A percentile compares a stretch with the other conserved stretches of the same genome.
phyloP scores from a whole-genome alignment of 2,888 invertebrate genomes.

The Cactoblastis cactorum region DNA sequence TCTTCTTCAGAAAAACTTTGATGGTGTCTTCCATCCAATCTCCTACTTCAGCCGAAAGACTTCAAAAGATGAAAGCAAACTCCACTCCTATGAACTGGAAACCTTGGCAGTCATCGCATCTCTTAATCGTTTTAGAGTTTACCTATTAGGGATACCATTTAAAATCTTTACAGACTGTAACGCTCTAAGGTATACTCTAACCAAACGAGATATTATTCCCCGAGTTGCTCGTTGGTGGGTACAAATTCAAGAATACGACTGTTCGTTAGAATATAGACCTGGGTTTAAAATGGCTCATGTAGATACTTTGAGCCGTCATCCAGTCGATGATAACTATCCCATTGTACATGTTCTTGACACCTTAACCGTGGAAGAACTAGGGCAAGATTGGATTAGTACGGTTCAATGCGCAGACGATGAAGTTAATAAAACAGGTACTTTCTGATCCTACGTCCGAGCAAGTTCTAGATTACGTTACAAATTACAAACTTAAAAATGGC shows the following conservation, averaged over 20 bases:
- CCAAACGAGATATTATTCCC: background rate
- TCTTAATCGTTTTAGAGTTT: background rate
- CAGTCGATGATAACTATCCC: background rate
- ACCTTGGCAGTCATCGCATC: background rate
- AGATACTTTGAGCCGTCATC: too few relatives aligned
- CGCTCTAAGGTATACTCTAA: background rate
- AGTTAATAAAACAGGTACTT: conserved; percentile 16
- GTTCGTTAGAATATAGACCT: background rate
- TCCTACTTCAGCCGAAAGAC: background rate
- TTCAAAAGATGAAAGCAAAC: background rate
- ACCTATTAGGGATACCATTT: background rate
- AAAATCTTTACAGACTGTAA: background rate
- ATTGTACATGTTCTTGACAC: too few relatives aligned
- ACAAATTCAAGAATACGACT: background rate
- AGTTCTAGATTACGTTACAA: conserved; percentile 11
- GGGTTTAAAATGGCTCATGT: background rate
- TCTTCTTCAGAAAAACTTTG: too few relatives aligned
- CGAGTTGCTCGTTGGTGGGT: background rate
- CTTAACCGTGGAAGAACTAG: too few relatives aligned
- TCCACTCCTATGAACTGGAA: background rate
- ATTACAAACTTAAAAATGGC: conserved; percentile 21
- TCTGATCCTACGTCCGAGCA: conserved; percentile 14
- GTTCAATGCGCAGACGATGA: conserved; percentile 19
- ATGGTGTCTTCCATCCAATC: too few relatives aligned
- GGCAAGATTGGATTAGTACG: conserved; percentile 21